phyloP scores from a whole-genome alignment of 2,797 vertebrate species.

The Semotilus atromaculatus region DNA sequence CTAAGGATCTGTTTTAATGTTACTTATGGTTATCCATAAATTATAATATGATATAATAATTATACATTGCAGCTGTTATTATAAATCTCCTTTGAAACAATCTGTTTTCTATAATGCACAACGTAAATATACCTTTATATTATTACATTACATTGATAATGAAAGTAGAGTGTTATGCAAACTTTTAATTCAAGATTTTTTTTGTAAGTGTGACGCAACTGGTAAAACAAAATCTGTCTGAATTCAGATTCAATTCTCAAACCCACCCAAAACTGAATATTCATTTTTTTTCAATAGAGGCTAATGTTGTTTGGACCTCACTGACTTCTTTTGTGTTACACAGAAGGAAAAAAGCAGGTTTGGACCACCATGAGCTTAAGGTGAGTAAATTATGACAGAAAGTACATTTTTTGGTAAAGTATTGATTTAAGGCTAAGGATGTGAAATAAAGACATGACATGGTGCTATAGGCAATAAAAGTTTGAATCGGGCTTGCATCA shows the following conservation, averaged over 20 bases:
- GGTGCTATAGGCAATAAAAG: not conserved
- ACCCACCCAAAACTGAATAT: not conserved
- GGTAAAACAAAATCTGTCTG: not conserved
- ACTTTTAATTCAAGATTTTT: slow-evolving; percentile 32
- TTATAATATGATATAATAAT: not conserved
- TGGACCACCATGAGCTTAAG: not conserved
- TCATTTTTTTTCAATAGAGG: not conserved
- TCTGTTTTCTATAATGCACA: not conserved
- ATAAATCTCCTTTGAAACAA: not conserved
- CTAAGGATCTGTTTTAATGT: not conserved
- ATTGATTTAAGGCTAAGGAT: not conserved
- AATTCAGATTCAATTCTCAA: slow-evolving; percentile 35
- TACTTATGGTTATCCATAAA: not conserved
- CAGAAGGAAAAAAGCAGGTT: not conserved
- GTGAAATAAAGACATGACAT: not conserved
- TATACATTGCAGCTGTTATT: not conserved
- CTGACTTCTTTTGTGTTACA: not conserved
- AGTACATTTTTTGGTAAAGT: not conserved
- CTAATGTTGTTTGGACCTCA: not conserved
- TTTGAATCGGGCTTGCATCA: not conserved
- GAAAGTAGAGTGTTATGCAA: not conserved
- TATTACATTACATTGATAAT: not conserved
- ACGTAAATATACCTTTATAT: not conserved
- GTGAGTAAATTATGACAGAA: not conserved
- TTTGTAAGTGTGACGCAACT: not conserved